Evolutionary conservation across 2,888 invertebrate species (phyloP), one percentile per base, ranked within the genome.

Genomic region (Coelinius sp.): DNA sequence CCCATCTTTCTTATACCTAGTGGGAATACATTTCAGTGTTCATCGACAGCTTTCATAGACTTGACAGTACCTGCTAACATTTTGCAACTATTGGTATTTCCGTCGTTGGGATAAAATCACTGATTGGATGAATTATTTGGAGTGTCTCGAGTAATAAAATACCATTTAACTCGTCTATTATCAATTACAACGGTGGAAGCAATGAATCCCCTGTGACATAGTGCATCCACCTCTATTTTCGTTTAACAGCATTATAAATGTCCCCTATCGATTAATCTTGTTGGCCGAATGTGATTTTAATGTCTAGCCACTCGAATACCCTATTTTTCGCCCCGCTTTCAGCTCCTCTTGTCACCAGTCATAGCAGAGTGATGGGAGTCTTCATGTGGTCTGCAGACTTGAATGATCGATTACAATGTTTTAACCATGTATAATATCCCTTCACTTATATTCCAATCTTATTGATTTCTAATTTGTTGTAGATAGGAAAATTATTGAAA

Each of bases 231-330:
- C 69, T 52, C 59, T 49, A 56, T 69, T 49, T 49, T 56, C 64
- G 75, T 71, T 73, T 75, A 75, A 77, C 71, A 71, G 68, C 69
- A 70, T 74, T 77, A 78, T 80, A 78, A 79, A 78, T 71, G 77
- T 75, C 76, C 76, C 72, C 65, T 71, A 76, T 76, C 77, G 78
- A 79, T 78, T 77, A 77, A 79, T 79, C 74, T 72, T 74, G 70
- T 68, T 73, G 70, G 69, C 72, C 67, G 73, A 74, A 74, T 76
- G 71, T 72, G 76, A 76, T 79, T 77, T 75, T 66, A 63, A 69
- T 69, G 69, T 63, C 62, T 35, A 31, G 49, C 24, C 24, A 41
- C 25, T 59, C 31, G 52, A 20, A 41, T 41, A 17, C 17, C n/a
- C 67, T 64, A 59, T 35, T 38, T 63, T 17, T 5, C 6, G 8